Base-by-base conservation (phyloP, 2,797 vertebrate genomes). In the Halcyon leucocephala region DNA sequence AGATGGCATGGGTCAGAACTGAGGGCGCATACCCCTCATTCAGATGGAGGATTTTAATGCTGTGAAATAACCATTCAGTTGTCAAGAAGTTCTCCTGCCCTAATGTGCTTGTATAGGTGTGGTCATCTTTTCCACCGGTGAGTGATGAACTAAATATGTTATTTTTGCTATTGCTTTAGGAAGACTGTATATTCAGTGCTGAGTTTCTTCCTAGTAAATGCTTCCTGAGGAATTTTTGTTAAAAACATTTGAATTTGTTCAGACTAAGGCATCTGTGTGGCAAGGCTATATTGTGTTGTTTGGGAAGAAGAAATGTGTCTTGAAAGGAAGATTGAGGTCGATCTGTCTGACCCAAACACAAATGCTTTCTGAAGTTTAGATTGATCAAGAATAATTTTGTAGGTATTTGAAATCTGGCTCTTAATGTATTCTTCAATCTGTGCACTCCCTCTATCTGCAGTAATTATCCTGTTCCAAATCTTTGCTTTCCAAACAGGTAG, bases 101-200 rank as follows among this genome's bases (percentile, higher is more conserved):
- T 81, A 11, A 33, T 4, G 4, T 35, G 28, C 39, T 49, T 54
- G 28, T 49, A n/a, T 42, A 49, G 52, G 24, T 71, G 12, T 14
- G 37, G 73, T 9, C 19, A 4, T 24, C 22, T 65, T 54, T 76
- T 42, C 35, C 13, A 41, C 29, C 60, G 31, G 18, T 42, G 39
- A 66, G 8, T 25, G 37, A 22, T 74, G 61, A 72, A 52, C 33
- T 66, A 39, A 71, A 19, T 26, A 8, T 10, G 2, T 55, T 74
- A 8, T 18, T 87, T 95, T 86, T 87, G 26, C 46, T 61, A 29
- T 95, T 94, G 78, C 80, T 93, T 91, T 62, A 76, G 67, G 91
- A 93, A 55, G 16, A 37, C 66, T 54, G 1, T 26, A 25, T 65
- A 28, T 52, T 82, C 51, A 70, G n/a, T 82, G 51, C 54, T 41